A percentile compares a stretch with the other conserved stretches of the same genome.
Evolutionary conservation across 2,797 vertebrate genomes (phyloP).

Genomic region (Serranus cabrilla): DNA sequence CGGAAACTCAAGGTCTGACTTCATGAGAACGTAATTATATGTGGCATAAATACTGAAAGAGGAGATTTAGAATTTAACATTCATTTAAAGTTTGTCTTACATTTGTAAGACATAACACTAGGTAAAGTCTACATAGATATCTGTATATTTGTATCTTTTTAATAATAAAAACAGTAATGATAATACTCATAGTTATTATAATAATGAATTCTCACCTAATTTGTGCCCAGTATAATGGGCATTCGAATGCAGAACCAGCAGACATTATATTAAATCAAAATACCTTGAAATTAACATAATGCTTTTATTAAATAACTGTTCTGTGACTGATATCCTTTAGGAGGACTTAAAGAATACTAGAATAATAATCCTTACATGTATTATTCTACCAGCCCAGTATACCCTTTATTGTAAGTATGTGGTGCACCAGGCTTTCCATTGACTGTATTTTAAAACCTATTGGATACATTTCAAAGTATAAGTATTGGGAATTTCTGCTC

Average conservation of each 20-base stretch:
- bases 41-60: conserved; percentile 52
- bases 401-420: too few relatives aligned
- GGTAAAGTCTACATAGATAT: conserved; percentile 12
- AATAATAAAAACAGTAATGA: neutral
- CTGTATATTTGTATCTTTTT: conserved; percentile 15
- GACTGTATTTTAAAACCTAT: too few relatives aligned
- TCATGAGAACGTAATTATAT: conserved; percentile 59
- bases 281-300: too few relatives aligned
- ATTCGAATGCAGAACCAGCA: neutral
- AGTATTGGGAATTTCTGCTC: too few relatives aligned
- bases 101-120: conserved; percentile 29
- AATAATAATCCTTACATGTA: too few relatives aligned
- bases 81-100: conserved; percentile 39
- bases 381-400: too few relatives aligned
- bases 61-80: conserved; percentile 41
- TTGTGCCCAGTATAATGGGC: conserved; percentile 8
- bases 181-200: neutral
- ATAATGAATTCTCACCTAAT: neutral
- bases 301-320: too few relatives aligned
- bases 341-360: too few relatives aligned
- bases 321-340: too few relatives aligned
- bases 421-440: too few relatives aligned
- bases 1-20: conserved; percentile 74
- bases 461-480: too few relatives aligned
- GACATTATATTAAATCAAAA: too few relatives aligned